These are phyloP conservation scores for Euwallacea similis DNA, from an alignment of 1,140 invertebrate species.

Conservation along the genomic window DNA sequence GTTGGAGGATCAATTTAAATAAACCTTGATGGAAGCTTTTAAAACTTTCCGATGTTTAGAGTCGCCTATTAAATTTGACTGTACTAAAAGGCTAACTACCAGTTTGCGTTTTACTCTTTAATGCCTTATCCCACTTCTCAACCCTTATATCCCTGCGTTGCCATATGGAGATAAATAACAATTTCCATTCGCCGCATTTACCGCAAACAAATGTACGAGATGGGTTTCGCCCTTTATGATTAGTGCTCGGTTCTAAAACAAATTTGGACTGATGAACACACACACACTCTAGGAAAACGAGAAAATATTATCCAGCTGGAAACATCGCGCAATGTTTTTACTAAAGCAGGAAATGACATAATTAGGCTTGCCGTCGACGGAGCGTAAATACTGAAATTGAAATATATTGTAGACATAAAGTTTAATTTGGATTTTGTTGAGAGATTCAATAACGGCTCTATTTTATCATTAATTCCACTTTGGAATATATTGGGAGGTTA, in stretches of 20 bases:
- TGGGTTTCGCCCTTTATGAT: neutral
- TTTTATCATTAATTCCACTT: neutral
- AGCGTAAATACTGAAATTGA: constrained; percentile 22
- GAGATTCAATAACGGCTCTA: neutral
- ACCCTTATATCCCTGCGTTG: neutral
- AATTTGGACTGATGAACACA: constrained; percentile 11
- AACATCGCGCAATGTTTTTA: constrained; percentile 17
- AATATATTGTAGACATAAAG: constrained; percentile 20
- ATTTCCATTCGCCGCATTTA: neutral
- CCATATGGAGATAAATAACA: neutral
- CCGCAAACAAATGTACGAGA: neutral
- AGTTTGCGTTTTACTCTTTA: constrained; percentile 10
- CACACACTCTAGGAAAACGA: constrained; percentile 8
- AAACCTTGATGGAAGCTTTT: constrained; percentile 24
- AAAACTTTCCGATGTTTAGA: constrained; percentile 24
- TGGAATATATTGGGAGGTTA: no score
- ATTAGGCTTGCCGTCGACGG: constrained; percentile 7
- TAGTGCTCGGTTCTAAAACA: constrained; percentile 16
- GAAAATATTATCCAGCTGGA: constrained; percentile 20
- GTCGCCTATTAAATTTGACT: constrained; percentile 13
- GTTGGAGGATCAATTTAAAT: constrained; percentile 21
- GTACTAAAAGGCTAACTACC: constrained; percentile 17
- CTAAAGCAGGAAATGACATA: constrained; percentile 22
- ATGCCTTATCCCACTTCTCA: neutral
- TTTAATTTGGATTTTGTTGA: constrained; percentile 20